Base-by-base conservation (phyloP, 2,113 vertebrate species). In the Recurvirostra avosetta region DNA sequence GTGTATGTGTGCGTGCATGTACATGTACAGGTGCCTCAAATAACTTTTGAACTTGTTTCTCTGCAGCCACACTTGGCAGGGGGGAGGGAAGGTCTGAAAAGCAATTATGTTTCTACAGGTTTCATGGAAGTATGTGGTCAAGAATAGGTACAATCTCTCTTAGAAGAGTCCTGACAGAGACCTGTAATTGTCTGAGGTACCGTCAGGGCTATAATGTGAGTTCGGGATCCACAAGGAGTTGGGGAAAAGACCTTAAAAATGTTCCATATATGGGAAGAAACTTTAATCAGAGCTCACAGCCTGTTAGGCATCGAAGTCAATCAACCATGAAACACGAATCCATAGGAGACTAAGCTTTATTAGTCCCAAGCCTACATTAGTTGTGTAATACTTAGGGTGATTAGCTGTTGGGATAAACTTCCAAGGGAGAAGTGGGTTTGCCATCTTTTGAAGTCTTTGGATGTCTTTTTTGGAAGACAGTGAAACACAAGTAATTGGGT, bases 281-380 rank as follows among this genome's bases (percentile, higher is more conserved):
- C 90, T 88, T 96, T 82, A 94, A 90, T 94, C 94, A 97, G 77
- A 92, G 93, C 93, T 96, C 96, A 93, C 94, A 97, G 96, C 92
- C 96, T 93, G 87, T 96, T 96, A 97, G 92, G 55, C 90, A 82
- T 94, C 4, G 1, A 82, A 96, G 87, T 90, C 81, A 95, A 95
- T 90, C 92, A 96, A 86, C 93, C 94, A 79, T 86, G 92, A 97
- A 96, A 96, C 90, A 73, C 17, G 4, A 96, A 94, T 86, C 94
- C 94, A 79, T 94, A 96, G 96, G 96, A 67, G 92, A 96, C 96
- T 95, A 93, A 95, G 96, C 96, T 96, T 97, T 96, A 96, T 96
- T 97, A 93, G 92, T 90, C 66, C 85, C 92, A 85, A 96, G 92
- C 87, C 94, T 86, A 27, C 76, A 94, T 94, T 90, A 93, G 92